phyloP scores from a whole-genome alignment of 2,888 invertebrate species.

The Rhagonycha lutea region DNA sequence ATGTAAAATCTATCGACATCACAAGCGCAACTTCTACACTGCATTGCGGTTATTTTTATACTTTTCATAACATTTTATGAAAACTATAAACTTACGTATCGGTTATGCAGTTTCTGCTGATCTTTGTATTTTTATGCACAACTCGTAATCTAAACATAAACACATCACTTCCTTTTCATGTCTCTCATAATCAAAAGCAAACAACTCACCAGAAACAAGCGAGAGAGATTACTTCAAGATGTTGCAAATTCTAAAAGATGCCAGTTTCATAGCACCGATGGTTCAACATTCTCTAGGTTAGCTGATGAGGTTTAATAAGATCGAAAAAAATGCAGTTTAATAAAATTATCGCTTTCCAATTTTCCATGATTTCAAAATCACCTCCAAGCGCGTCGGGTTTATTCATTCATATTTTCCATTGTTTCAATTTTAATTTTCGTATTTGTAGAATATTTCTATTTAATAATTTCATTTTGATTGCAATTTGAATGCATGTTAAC shows the following conservation, averaged over 20 bases:
- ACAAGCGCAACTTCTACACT: slow-evolving; percentile 39
- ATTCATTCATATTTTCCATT: too few species aligned
- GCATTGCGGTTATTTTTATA: slow-evolving; percentile 46
- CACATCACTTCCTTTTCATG: slow-evolving; percentile 3
- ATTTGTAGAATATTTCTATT: too few species aligned
- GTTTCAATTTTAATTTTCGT: too few species aligned
- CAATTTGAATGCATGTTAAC: too few species aligned
- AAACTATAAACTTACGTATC: slow-evolving; percentile 19
- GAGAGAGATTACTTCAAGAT: neutral
- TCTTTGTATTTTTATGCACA: slow-evolving; percentile 1
- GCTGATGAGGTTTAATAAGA: too few species aligned
- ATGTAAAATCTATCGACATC: slow-evolving; percentile 47
- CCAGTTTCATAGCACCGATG: neutral
- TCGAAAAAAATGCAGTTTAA: too few species aligned
- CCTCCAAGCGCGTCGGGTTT: too few species aligned
- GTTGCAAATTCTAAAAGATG: neutral
- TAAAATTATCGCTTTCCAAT: too few species aligned
- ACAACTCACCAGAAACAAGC: neutral
- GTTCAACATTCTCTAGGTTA: too few species aligned
- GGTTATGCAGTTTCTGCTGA: slow-evolving; percentile 16
- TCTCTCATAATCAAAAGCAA: slow-evolving; percentile 4
- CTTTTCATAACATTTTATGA: slow-evolving; percentile 35
- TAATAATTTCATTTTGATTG: too few species aligned
- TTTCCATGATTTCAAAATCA: too few species aligned
- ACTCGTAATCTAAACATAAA: slow-evolving; percentile 6